Evolutionary conservation across 2,797 vertebrate species (phyloP).

Genomic region (Alca torda): DNA sequence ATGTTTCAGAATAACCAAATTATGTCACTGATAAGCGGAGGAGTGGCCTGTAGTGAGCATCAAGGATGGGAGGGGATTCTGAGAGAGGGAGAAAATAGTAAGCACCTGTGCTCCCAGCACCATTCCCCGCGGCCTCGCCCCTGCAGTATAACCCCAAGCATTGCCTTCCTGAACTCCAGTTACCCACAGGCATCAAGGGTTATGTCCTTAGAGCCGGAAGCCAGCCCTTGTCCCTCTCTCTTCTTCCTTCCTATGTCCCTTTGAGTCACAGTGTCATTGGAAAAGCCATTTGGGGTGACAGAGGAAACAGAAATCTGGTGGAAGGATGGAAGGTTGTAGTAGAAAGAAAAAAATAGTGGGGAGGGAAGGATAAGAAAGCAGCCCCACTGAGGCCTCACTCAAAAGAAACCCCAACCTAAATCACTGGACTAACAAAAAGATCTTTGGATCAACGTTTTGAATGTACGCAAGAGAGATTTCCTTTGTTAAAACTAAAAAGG

Average conservation of each 20-base stretch:
- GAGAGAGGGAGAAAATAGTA: background rate
- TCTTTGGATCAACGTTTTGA: background rate
- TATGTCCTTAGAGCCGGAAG: background rate
- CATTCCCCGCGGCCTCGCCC: background rate
- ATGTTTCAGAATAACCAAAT: background rate
- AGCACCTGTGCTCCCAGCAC: background rate
- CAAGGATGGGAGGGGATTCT: background rate
- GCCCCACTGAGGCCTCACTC: background rate
- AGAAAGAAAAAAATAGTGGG: background rate
- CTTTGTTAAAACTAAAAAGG: background rate
- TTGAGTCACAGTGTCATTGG: background rate
- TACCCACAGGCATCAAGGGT: background rate
- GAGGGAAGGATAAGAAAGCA: background rate
- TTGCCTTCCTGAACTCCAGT: background rate
- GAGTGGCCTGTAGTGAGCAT: background rate
- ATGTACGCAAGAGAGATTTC: background rate
- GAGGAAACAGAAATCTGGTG: background rate
- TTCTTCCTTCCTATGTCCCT: background rate
- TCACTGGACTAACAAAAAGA: background rate
- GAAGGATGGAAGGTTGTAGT: background rate
- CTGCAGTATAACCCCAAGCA: background rate
- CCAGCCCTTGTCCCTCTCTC: background rate
- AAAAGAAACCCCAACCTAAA: background rate
- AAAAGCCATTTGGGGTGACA: background rate
- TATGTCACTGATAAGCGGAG: background rate